Percentiles rank a stretch among this genome's conserved stretches.
These are phyloP conservation scores for Murina feae DNA, from an alignment of 2,113 vertebrate species.

Conservation along the genomic window DNA sequence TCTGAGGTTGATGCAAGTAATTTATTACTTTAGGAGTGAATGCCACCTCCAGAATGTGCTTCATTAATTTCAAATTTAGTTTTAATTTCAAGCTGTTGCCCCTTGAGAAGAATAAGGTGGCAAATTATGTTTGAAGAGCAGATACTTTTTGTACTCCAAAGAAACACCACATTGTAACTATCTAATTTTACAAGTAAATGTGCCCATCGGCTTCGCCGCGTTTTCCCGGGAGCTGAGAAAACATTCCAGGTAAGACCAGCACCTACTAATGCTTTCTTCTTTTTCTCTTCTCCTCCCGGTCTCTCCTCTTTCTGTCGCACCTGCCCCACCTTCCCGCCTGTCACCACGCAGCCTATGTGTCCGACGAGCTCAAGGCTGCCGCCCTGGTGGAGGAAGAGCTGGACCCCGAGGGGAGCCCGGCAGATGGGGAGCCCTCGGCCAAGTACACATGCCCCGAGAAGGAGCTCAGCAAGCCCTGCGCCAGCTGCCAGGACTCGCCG, in stretches of 20 bases:
- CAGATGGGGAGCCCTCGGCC: constrained; percentile 91
- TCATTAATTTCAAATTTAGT: constrained; percentile 99
- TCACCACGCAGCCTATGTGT: constrained; percentile 88
- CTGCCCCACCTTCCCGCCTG: not conserved
- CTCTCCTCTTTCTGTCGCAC: not conserved
- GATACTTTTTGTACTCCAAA: constrained; percentile 81
- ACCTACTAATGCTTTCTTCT: constrained; percentile 72
- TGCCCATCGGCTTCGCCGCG: constrained; percentile 56
- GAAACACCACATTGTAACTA: constrained; percentile 85
- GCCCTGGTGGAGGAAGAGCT: constrained; percentile 91
- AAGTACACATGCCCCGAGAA: constrained; percentile 93
- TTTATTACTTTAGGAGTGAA: constrained; percentile 99
- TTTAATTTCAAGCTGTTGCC: constrained; percentile 99
- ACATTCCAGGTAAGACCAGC: constrained; percentile 33
- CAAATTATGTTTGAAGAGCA: constrained; percentile 98
- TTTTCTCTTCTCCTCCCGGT: constrained; percentile 52
- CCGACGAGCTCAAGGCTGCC: constrained; percentile 95
- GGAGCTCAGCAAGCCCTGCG: constrained; percentile 88
- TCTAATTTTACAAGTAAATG: constrained; percentile 83
- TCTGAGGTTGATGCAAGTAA: constrained; percentile 99
- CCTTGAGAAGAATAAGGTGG: constrained; percentile 99
- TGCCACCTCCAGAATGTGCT: constrained; percentile 99
- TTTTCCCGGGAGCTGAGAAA: constrained; percentile 12
- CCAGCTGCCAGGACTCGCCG: constrained; percentile 93
- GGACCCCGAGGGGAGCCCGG: constrained; percentile 88